Conservation (phyloP, 2,797 vertebrate genomes). For the Petrocephalus schoutedeni region DNA sequence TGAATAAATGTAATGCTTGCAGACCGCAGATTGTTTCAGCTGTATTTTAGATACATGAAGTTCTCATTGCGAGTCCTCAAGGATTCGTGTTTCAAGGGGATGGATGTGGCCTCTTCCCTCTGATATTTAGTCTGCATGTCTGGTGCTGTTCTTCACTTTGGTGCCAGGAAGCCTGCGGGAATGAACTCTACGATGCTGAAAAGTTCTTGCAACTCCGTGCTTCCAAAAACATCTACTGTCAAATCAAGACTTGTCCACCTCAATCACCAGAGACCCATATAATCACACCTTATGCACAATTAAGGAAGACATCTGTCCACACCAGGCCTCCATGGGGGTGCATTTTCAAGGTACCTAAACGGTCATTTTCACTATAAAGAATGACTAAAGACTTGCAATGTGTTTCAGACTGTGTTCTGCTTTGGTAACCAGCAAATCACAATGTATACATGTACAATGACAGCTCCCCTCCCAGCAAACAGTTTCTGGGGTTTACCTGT, state of each 20-base stretch:
- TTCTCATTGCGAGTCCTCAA: background rate
- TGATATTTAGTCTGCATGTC: background rate
- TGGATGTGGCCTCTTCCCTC: background rate
- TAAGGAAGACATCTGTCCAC: background rate
- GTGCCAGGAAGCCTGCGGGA: background rate
- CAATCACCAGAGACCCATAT: background rate
- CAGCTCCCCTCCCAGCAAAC: background rate
- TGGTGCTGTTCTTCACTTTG: background rate
- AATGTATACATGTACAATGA: background rate
- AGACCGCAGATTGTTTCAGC: background rate
- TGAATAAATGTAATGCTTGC: background rate
- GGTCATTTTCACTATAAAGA: background rate
- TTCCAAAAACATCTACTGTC: background rate
- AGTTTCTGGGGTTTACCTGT: background rate
- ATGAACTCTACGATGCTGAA: background rate
- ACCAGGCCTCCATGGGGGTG: background rate
- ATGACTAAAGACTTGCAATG: background rate
- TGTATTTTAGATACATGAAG: background rate
- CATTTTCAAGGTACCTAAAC: background rate
- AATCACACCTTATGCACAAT: background rate
- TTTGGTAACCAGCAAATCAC: background rate
- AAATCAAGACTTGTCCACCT: constrained; percentile 11
- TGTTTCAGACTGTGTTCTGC: background rate
- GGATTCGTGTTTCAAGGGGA: background rate
- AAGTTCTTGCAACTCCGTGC: background rate